Evolutionary conservation across 2,888 invertebrate genomes (phyloP).

Genomic region (Amphimallon solstitiale): DNA sequence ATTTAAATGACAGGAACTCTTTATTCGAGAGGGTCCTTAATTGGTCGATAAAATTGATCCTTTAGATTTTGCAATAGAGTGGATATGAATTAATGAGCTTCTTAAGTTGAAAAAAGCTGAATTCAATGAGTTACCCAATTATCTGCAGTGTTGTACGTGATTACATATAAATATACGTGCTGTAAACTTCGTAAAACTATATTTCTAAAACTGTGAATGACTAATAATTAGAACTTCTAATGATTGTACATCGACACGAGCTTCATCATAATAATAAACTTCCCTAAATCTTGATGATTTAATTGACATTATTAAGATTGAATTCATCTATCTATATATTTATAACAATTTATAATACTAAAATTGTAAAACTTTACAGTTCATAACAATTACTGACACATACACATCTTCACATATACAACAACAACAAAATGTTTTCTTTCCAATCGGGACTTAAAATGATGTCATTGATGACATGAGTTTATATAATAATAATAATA

Average conservation of each 20-base stretch:
- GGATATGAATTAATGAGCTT: no score
- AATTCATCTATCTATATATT: conserved; percentile 32
- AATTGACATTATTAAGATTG: conserved; percentile 55
- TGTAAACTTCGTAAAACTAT: not conserved
- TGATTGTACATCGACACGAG: conserved; percentile 49
- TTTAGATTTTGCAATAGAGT: no score
- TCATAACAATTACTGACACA: conserved; percentile 12
- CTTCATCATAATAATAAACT: conserved; percentile 30
- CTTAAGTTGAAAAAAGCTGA: no score
- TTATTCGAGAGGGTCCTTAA: no score
- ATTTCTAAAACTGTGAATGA: not conserved
- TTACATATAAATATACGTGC: not conserved
- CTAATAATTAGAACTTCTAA: conserved; percentile 37
- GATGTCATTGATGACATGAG: no score
- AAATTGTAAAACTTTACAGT: conserved; percentile 16
- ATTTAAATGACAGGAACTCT: no score
- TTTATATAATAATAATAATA: no score
- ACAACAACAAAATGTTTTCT: conserved; percentile 17
- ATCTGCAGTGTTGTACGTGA: no score
- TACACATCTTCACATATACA: not conserved
- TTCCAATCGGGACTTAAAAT: not conserved
- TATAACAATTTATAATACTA: conserved; percentile 18
- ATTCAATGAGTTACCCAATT: no score
- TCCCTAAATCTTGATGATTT: conserved; percentile 43
- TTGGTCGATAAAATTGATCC: no score